Percentiles rank a stretch among this genome's conserved stretches.
Conservation (phyloP, 1,140 invertebrate genomes). For the Ips nitidus region DNA sequence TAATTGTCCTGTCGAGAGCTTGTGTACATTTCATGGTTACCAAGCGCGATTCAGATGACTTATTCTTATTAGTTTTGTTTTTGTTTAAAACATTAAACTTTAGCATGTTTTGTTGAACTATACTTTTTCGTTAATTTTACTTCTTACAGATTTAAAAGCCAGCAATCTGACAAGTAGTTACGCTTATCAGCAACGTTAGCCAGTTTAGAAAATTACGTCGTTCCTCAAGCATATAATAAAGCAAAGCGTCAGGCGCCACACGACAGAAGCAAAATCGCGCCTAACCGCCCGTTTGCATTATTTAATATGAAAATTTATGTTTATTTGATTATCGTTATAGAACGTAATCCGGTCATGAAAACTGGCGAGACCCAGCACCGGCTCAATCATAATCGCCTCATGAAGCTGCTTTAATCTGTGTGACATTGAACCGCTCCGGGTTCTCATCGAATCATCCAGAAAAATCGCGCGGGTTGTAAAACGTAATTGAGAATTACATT, state of each 20-base stretch:
- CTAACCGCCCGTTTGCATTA: neutral
- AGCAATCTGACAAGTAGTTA: too few species aligned
- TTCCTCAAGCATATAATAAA: too few species aligned
- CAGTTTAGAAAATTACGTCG: too few species aligned
- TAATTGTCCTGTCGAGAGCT: constrained; percentile 11
- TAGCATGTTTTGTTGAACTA: too few species aligned
- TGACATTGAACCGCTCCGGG: constrained; percentile 3
- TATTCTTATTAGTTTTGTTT: neutral
- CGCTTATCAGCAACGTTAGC: too few species aligned
- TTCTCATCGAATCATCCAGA: constrained; percentile 7
- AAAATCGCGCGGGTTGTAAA: neutral
- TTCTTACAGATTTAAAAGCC: too few species aligned
- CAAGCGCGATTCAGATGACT: neutral
- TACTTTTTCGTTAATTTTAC: too few species aligned
- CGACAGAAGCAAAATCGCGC: constrained; percentile 21
- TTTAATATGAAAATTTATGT: constrained; percentile 30
- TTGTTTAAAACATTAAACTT: too few species aligned
- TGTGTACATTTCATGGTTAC: constrained; percentile 5
- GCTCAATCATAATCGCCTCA: constrained; percentile 20
- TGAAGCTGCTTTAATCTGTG: constrained; percentile 14
- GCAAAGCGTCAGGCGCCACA: neutral
- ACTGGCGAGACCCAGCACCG: constrained; percentile 6
- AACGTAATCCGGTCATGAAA: constrained; percentile 27
- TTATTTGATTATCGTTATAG: constrained; percentile 27
- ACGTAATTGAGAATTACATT: neutral